A percentile compares a stretch with the other conserved stretches of the same genome.
These are phyloP conservation scores for Australoheros scitulus DNA, from an alignment of 2,113 vertebrate species.

Conservation along the genomic window DNA sequence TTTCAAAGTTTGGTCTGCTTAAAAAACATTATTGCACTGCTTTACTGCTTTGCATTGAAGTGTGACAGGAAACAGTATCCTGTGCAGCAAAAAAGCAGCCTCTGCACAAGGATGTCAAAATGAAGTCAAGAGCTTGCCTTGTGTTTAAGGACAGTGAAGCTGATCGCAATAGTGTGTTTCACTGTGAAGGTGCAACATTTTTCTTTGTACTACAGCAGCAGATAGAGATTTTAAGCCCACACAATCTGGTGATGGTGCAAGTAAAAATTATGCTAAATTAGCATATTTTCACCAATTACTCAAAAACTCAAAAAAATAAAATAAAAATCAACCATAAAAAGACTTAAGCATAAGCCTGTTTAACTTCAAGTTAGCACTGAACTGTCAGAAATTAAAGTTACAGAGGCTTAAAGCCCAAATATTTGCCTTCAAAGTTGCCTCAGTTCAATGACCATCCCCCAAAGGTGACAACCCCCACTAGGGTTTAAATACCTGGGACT, in stretches of 20 bases:
- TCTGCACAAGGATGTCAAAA: constrained; percentile 5
- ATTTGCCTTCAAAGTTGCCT: neutral
- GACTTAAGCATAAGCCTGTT: neutral
- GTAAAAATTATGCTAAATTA: neutral
- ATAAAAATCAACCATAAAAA: neutral
- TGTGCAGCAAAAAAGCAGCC: constrained; percentile 8
- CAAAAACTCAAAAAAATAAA: neutral
- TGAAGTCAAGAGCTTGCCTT: neutral
- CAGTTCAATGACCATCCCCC: neutral
- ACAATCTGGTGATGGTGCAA: neutral
- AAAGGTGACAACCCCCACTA: too few species aligned
- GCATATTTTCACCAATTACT: neutral
- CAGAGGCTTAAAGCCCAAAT: neutral
- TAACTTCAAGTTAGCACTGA: neutral
- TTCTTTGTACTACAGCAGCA: constrained; percentile 18
- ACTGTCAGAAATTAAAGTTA: neutral
- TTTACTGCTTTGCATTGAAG: neutral
- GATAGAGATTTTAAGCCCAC: neutral
- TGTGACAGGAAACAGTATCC: constrained; percentile 1
- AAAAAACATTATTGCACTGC: constrained; percentile 5
- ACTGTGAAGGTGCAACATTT: constrained; percentile 20
- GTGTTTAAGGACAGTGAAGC: neutral
- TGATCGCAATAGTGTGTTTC: neutral
- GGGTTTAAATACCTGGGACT: too few species aligned
- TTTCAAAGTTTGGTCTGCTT: neutral